Conservation (phyloP, 2,797 vertebrate genomes). For the Myotis vivesi region DNA sequence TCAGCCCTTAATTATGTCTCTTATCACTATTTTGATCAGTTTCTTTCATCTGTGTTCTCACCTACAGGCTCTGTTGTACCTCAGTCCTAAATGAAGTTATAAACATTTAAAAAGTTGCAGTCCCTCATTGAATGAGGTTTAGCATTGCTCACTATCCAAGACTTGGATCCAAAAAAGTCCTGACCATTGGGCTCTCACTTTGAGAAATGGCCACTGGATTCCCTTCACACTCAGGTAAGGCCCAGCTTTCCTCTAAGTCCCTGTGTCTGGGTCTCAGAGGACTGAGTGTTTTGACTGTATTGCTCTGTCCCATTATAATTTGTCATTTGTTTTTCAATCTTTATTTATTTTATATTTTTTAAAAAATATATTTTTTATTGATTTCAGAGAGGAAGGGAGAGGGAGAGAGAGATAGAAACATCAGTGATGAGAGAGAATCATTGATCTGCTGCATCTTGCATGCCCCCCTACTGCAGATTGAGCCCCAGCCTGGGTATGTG, state of each 20-base stretch:
- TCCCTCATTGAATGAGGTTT: neutral
- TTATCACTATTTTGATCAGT: neutral
- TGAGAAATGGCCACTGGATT: neutral
- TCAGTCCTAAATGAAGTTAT: neutral
- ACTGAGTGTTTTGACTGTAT: constrained; percentile 2
- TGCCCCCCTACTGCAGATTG: no score
- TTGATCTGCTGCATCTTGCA: no score
- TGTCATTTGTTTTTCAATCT: neutral
- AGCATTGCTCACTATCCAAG: neutral
- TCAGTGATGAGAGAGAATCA: no score
- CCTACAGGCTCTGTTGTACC: neutral
- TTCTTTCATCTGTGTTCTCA: neutral
- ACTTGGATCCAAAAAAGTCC: neutral
- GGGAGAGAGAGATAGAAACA: no score
- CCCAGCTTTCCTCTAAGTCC: neutral
- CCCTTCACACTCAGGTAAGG: neutral
- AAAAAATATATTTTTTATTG: no score
- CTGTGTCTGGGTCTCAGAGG: neutral
- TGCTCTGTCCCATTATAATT: neutral
- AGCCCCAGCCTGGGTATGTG: no score
- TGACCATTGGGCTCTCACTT: neutral
- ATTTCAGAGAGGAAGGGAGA: no score
- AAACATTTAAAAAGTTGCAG: constrained; percentile 6
- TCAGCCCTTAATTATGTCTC: neutral
- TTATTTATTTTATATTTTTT: neutral